Evolutionary conservation across 2,888 invertebrate species (phyloP).

Genomic region (Mythimna loreyi): DNA sequence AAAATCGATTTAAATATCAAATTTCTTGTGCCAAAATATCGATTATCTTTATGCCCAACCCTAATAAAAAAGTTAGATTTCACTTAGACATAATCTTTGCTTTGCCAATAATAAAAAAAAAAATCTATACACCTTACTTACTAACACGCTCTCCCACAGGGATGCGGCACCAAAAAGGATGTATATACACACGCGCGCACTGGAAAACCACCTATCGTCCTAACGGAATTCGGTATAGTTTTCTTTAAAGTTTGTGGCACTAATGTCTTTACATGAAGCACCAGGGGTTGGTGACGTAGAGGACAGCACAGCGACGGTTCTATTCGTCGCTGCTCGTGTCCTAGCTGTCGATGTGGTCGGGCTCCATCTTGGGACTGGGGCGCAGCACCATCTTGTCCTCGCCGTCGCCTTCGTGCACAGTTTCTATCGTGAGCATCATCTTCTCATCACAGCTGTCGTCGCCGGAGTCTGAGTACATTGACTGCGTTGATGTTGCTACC

Average conservation of each 20-base stretch:
- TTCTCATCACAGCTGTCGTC: constrained; percentile 94
- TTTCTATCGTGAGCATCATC: constrained; percentile 94
- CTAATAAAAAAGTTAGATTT: neutral
- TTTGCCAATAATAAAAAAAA: constrained; percentile 13
- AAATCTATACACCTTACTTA: neutral
- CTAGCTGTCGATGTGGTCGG: constrained; percentile 83
- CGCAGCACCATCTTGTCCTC: constrained; percentile 86
- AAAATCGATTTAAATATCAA: neutral
- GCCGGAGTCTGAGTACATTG: constrained; percentile 93
- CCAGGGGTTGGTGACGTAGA: constrained; percentile 11
- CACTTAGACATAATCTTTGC: neutral
- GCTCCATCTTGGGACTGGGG: constrained; percentile 79
- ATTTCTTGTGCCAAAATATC: neutral
- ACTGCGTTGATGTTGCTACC: constrained; percentile 93
- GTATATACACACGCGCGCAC: constrained; percentile 22
- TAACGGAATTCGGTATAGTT: constrained; percentile 15
- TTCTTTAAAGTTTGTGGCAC: constrained; percentile 32
- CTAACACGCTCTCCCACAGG: constrained; percentile 1
- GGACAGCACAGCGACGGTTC: constrained; percentile 62
- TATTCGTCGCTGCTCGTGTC: constrained; percentile 68
- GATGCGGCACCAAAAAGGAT: constrained; percentile 6
- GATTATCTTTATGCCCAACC: constrained; percentile 3
- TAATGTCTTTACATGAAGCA: constrained; percentile 23
- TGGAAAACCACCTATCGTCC: constrained; percentile 9
- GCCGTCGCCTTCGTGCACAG: constrained; percentile 91